A percentile compares a stretch with the other conserved stretches of the same genome.
Conservation (phyloP, 1,140 invertebrate species). For the Euborellia annulipes region DNA sequence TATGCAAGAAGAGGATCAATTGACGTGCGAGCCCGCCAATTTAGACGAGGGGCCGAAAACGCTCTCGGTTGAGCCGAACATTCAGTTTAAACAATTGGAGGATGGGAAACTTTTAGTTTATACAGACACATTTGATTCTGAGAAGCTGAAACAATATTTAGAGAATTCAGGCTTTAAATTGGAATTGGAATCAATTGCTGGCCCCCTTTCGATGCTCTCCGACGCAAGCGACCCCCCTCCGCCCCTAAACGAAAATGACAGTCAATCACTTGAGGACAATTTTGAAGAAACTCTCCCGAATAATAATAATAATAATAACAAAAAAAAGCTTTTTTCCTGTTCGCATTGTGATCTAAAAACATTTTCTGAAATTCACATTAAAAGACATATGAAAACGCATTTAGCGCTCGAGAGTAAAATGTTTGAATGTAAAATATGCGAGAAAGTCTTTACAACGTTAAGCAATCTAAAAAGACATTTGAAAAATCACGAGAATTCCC, state of each 20-base stretch:
- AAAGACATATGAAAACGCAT: slow-evolving; percentile 9
- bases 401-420: slow-evolving; percentile 7
- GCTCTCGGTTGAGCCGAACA: too few species aligned
- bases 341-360: slow-evolving; percentile 7
- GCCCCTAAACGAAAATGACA: neutral
- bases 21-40: too few species aligned
- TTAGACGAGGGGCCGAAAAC: too few species aligned
- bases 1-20: too few species aligned
- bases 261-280: neutral
- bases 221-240: neutral
- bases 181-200: too few species aligned
- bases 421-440: slow-evolving; percentile 9
- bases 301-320: too few species aligned
- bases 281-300: neutral
- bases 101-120: too few species aligned
- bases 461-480: slow-evolving; percentile 8
- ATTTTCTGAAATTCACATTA: slow-evolving; percentile 2
- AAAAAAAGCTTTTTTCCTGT: slow-evolving; percentile 6
- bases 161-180: too few species aligned
- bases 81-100: too few species aligned
- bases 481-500: slow-evolving; percentile 2
- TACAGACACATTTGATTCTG: too few species aligned
- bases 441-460: slow-evolving; percentile 6
- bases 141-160: too few species aligned
- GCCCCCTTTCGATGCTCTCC: neutral